Percentiles rank a stretch among this genome's conserved stretches.
Evolutionary conservation across 23 tunicate genomes (phyloP).

Genomic region (Phallusia fumigata): DNA sequence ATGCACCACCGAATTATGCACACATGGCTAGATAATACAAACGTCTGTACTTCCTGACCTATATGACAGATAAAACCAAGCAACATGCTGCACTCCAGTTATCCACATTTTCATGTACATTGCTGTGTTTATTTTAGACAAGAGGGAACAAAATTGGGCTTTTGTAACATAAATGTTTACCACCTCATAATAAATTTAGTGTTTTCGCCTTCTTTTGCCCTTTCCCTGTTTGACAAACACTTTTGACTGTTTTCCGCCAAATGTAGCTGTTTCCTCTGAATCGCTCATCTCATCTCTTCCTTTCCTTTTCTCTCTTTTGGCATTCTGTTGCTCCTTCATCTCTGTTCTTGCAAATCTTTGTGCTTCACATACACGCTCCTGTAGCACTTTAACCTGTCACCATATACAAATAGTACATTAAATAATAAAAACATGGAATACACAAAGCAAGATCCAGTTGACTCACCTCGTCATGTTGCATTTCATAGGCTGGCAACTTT

Average conservation of each 20-base stretch:
- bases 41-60: too few species aligned
- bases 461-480: conserved; percentile 80
- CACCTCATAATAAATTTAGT: not conserved
- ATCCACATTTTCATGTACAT: too few species aligned
- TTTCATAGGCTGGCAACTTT: conserved; percentile 78
- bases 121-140: too few species aligned
- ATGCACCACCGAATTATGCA: too few species aligned
- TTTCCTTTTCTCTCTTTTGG: conserved; percentile 37
- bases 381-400: conserved; percentile 69
- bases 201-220: conserved; percentile 4
- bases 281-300: conserved; percentile 26
- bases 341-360: conserved; percentile 68
- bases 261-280: conserved; percentile 46
- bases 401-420: not conserved
- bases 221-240: not conserved
- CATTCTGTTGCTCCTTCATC: conserved; percentile 59
- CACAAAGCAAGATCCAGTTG: not conserved
- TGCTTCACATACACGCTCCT: conserved; percentile 93
- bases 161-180: too few species aligned
- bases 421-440: not conserved
- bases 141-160: too few species aligned
- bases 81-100: too few species aligned
- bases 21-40: too few species aligned
- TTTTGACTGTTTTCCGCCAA: conserved; percentile 21
- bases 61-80: too few species aligned